Percentiles rank a stretch among this genome's conserved stretches.
phyloP scores from a whole-genome alignment of 1,140 invertebrate genomes.

The Drosophila miranda region DNA sequence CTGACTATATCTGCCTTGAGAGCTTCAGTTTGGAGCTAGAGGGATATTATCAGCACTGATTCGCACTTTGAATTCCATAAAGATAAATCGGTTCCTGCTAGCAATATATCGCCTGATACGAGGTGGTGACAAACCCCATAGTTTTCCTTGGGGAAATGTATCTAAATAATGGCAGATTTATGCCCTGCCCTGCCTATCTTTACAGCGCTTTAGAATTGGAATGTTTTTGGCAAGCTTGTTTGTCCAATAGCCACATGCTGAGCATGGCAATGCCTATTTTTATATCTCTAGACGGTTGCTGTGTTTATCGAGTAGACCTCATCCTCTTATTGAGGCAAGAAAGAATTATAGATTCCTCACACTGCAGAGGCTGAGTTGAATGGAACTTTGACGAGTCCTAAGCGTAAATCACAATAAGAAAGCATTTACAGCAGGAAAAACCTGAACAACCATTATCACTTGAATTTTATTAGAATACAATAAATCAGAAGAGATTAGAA shows the following conservation, averaged over 20 bases:
- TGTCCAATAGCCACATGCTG: neutral
- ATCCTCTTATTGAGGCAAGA: constrained; percentile 29
- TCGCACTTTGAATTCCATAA: constrained; percentile 67
- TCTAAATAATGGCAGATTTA: constrained; percentile 41
- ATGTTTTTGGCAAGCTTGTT: constrained; percentile 8
- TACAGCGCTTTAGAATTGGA: constrained; percentile 15
- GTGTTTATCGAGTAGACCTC: constrained; percentile 6
- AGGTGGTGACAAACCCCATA: constrained; percentile 1
- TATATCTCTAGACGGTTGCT: constrained; percentile 12
- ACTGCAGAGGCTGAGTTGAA: too few relatives aligned
- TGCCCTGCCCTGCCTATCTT: constrained; percentile 22
- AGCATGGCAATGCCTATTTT: constrained; percentile 10
- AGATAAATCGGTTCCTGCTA: constrained; percentile 53
- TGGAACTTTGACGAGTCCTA: too few relatives aligned
- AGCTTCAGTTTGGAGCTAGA: constrained; percentile 22
- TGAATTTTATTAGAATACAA: too few relatives aligned
- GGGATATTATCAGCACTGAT: constrained; percentile 66
- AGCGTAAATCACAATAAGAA: too few relatives aligned
- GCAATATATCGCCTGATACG: constrained; percentile 41
- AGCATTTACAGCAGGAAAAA: too few relatives aligned
- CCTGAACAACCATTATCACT: too few relatives aligned
- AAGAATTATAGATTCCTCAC: neutral
- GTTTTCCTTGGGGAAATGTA: constrained; percentile 19
- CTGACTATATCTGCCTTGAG: constrained; percentile 31
- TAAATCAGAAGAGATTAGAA: too few relatives aligned